Base-by-base conservation (phyloP, 37 sponge, comb jelly and placozoan genomes). In the Ianthella basta region DNA sequence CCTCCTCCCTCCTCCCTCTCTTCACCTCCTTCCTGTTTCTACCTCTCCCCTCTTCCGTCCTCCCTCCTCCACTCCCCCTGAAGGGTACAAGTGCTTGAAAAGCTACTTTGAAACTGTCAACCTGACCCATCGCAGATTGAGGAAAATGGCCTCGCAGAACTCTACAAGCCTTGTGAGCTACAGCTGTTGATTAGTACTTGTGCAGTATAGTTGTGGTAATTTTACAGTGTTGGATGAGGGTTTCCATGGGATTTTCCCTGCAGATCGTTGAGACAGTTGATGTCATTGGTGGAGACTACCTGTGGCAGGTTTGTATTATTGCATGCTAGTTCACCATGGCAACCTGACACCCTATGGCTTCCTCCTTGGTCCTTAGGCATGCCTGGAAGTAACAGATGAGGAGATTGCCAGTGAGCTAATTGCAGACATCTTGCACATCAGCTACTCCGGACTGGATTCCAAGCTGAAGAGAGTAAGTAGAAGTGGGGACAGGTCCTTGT, bases 31-130 rank as follows among this genome's bases (percentile, higher is more conserved):
- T 6, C 64, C 3, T 61, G 29, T 6, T 27, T 10, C 4, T 61
- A n/a, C 24, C 64, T 61, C 18, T 57, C 59, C 15, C 59, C 59
- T 20, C 59, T 29, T 61, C 29, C 4, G 29, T 10, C 64, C 64
- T 4, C 2, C 4, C 29, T 61, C 25, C 64, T 61, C 25, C 64
- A 13, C 29, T 12, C 64, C 24, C 12, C 23, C 56, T 0, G 69
- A 88, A 73, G 96, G 96, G 36, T 95, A 92, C 85, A 72, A 80
- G 36, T 95, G 96, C 60, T 63, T 95, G 21, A 83, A 86, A 56
- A 82, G 35, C 69, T 95, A 92, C 83, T 95, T 92, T 83, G 96
- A 95, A 78, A 82, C 63, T 72, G 91, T 90, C 25, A 95, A 95
- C 81, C 30, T 88, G 39, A 67, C 21, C 10, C 86, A 86, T 64